A percentile compares a stretch with the other conserved stretches of the same genome.
Evolutionary conservation across 2,113 vertebrate genomes (phyloP).

Genomic region (Conger conger): DNA sequence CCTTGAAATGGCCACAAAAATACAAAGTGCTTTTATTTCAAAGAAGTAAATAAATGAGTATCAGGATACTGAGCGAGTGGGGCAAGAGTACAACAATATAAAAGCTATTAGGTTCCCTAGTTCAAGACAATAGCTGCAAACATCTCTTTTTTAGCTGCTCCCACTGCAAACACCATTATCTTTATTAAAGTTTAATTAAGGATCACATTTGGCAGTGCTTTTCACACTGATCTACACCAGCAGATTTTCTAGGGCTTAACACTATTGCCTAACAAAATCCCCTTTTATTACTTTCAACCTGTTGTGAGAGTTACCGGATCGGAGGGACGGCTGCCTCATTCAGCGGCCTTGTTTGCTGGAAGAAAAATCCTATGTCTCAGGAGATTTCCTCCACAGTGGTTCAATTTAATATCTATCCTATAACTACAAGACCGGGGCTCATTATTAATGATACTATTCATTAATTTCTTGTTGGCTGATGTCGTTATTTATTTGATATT

Average conservation of each 20-base stretch:
- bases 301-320: slow-evolving; percentile 99
- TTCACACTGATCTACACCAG: slow-evolving; percentile 99
- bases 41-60: slow-evolving; percentile 59
- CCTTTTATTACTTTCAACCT: slow-evolving; percentile 99
- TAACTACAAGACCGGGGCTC: slow-evolving; percentile 94
- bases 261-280: slow-evolving; percentile 99
- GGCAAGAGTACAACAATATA: slow-evolving; percentile 68
- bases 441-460: slow-evolving; percentile 99
- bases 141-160: slow-evolving; percentile 76
- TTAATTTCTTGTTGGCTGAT: slow-evolving; percentile 99
- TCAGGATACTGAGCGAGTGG: slow-evolving; percentile 59
- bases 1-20: slow-evolving; percentile 4
- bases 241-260: slow-evolving; percentile 99
- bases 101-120: slow-evolving; percentile 59
- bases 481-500: slow-evolving; percentile 99
- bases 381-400: slow-evolving; percentile 92
- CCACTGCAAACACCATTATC: slow-evolving; percentile 88
- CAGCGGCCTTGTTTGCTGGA: slow-evolving; percentile 96
- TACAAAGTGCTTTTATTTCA: slow-evolving; percentile 46
- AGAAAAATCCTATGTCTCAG: slow-evolving; percentile 95
- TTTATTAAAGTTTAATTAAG: slow-evolving; percentile 99
- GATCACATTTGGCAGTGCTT: slow-evolving; percentile 99
- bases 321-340: slow-evolving; percentile 89
- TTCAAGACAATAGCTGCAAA: slow-evolving; percentile 59
- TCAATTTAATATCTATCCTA: slow-evolving; percentile 99